These are phyloP conservation scores for Apogon talboti DNA, from an alignment of 2,797 vertebrate genomes.

Conservation along the genomic window DNA sequence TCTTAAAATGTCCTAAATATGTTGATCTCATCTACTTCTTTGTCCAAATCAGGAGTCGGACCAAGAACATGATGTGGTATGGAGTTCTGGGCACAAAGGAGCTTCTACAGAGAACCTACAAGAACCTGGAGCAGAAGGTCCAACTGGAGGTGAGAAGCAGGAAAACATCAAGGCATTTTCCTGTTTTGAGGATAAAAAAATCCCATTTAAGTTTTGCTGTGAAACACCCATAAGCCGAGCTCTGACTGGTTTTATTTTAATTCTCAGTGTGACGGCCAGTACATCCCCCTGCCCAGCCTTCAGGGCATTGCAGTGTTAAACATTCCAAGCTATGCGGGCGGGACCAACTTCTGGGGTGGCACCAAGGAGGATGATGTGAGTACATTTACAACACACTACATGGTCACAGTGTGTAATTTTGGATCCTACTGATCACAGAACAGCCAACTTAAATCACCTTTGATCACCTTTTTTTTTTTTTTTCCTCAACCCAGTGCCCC, in stretches of 20 bases:
- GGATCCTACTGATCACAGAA: conserved; percentile 12
- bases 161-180: neutral
- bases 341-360: conserved; percentile 98
- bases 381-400: conserved; percentile 35
- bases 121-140: conserved; percentile 98
- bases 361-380: conserved; percentile 98
- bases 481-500: conserved; percentile 2
- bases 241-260: conserved; percentile 12
- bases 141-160: conserved; percentile 90
- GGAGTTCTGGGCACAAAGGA: conserved; percentile 97
- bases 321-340: conserved; percentile 97
- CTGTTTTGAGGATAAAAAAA: too few species aligned
- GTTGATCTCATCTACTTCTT: neutral
- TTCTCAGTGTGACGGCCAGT: conserved; percentile 95
- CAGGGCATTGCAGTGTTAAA: conserved; percentile 97
- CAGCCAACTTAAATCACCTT: conserved; percentile 19
- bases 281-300: conserved; percentile 97
- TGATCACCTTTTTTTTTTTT: neutral
- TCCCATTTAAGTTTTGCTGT: neutral
- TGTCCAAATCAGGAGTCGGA: conserved; percentile 88
- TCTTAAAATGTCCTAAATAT: neutral
- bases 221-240: neutral
- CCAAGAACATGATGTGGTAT: conserved; percentile 99
- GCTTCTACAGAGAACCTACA: conserved; percentile 95
- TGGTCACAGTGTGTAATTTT: conserved; percentile 17